phyloP scores from a whole-genome alignment of 2,888 invertebrate genomes.

The Drosophila sordidapex region DNA sequence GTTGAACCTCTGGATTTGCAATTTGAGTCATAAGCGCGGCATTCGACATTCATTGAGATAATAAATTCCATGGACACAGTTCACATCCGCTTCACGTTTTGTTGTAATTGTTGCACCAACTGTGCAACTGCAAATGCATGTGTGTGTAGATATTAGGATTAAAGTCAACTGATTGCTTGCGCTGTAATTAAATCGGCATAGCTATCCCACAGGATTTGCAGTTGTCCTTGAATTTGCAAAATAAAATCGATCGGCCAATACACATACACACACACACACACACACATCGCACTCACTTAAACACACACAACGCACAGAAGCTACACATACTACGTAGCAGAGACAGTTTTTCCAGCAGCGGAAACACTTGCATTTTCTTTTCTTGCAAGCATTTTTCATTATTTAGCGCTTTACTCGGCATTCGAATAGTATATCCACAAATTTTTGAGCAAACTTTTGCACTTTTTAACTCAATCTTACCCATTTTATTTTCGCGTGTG shows the following conservation, averaged over 20 bases:
- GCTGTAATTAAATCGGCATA: conserved; percentile 20
- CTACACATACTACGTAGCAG: conserved; percentile 55
- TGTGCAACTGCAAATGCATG: conserved; percentile 4
- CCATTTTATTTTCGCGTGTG: conserved; percentile 76
- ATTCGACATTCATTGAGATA: conserved; percentile 61
- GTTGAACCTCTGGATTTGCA: conserved; percentile 58
- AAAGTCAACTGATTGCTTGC: conserved; percentile 9
- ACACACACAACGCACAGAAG: conserved; percentile 40
- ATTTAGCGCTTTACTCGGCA: neutral
- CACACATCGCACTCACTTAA: conserved; percentile 37
- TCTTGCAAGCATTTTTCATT: conserved; percentile 10
- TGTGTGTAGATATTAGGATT: conserved; percentile 9
- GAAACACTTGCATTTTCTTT: conserved; percentile 29
- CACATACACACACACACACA: conserved; percentile 53
- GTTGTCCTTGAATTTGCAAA: conserved; percentile 80
- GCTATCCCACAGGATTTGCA: conserved; percentile 70
- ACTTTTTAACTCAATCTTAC: conserved; percentile 73
- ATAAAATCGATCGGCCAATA: conserved; percentile 78
- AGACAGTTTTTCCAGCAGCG: conserved; percentile 33
- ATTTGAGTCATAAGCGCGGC: conserved; percentile 66
- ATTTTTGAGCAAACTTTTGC: conserved; percentile 34
- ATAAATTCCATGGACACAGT: conserved; percentile 59
- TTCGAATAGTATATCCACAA: conserved; percentile 10
- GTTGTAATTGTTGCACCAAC: conserved; percentile 28
- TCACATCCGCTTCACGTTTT: conserved; percentile 49